Percentiles rank a stretch among this genome's conserved stretches.
Conservation (phyloP, 2,797 vertebrate genomes). For the Leucoraja ocellata region DNA sequence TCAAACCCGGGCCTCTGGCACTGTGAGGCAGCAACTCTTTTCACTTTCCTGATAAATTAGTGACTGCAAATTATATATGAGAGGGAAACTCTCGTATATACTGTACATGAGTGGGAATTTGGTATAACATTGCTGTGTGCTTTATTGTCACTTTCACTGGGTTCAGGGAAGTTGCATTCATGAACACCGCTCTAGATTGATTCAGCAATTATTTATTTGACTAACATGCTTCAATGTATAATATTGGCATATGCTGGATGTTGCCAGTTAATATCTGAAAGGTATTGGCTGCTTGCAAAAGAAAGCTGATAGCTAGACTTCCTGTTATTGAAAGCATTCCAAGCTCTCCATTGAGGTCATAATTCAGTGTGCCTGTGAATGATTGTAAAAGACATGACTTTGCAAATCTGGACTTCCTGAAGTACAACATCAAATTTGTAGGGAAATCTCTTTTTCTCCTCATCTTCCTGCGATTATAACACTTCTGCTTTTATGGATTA, state of each 20-base stretch:
- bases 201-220: slow-evolving; percentile 23
- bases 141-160: not conserved
- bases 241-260: not conserved
- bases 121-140: not conserved
- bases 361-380: not conserved
- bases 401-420: not conserved
- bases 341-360: not conserved
- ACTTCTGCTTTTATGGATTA: not conserved
- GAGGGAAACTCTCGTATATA: not conserved
- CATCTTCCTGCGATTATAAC: not conserved
- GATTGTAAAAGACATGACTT: not conserved
- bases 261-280: not conserved
- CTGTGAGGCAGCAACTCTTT: no score
- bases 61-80: not conserved
- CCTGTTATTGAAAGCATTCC: not conserved
- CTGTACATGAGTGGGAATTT: not conserved
- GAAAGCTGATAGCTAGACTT: not conserved
- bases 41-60: not conserved
- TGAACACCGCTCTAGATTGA: not conserved
- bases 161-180: not conserved
- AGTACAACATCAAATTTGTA: not conserved
- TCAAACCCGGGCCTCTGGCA: no score
- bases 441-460: not conserved
- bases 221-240: not conserved
- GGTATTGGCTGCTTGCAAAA: no score